Evolutionary conservation across 1,140 invertebrate genomes (phyloP).

Genomic region (Nymphalis io): DNA sequence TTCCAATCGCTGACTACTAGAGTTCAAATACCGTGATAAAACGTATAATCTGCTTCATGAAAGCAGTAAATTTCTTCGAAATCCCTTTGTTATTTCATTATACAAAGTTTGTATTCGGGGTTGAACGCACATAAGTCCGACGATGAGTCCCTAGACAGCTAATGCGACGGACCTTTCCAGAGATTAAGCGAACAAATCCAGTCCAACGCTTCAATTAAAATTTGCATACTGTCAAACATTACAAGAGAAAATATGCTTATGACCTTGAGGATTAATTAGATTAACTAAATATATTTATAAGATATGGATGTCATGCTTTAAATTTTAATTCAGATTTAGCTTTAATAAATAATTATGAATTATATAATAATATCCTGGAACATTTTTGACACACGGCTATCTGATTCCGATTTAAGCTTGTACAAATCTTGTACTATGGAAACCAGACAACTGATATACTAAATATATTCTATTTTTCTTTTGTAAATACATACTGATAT

Average conservation of each 20-base stretch:
- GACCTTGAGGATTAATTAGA: conserved; percentile 1
- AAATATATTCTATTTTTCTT: too few species aligned
- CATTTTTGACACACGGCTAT: too few species aligned
- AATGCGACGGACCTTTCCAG: conserved; percentile 45
- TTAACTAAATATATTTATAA: not conserved
- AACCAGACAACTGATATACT: too few species aligned
- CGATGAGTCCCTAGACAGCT: conserved; percentile 43
- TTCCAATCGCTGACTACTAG: not conserved
- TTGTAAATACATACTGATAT: too few species aligned
- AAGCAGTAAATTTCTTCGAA: conserved; percentile 31
- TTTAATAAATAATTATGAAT: too few species aligned
- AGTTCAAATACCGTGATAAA: conserved; percentile 12
- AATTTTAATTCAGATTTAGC: too few species aligned
- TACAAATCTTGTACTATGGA: too few species aligned
- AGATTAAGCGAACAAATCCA: conserved; percentile 51
- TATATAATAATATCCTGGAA: too few species aligned
- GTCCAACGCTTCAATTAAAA: conserved; percentile 56
- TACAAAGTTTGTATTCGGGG: conserved; percentile 43
- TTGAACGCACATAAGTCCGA: conserved; percentile 39
- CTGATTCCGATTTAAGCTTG: too few species aligned
- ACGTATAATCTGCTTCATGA: conserved; percentile 22
- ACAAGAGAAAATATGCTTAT: conserved; percentile 28
- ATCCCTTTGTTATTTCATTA: conserved; percentile 40
- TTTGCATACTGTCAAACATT: conserved; percentile 47
- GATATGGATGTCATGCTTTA: not conserved